Evolutionary conservation across 2,888 invertebrate species (phyloP), one percentile per base, ranked within the genome.

Genomic region (Carpatolechia fugitivella): DNA sequence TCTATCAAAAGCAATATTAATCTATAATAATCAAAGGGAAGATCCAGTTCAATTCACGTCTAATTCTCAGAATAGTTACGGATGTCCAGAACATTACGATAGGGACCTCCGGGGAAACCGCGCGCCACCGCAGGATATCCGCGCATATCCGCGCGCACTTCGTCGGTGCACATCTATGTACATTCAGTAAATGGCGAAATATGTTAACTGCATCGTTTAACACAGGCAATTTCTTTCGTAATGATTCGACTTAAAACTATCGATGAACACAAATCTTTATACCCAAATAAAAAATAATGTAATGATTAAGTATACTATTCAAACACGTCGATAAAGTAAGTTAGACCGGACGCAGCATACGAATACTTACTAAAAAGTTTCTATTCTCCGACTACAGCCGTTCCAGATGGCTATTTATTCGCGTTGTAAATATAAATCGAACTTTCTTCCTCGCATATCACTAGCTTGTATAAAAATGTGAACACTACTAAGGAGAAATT

Each of bases 401-500:
- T 1, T n/a, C 5, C 1, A 20, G 13, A 1, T 4, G 1, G 38
- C 18, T 48, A 48, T 33, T 50, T 36, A 13, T 11, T 36, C 36
- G 51, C 31, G 51, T 51, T 10, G 30, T 40, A 40, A 51, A 40
- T 51, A 51, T 30, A 29, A 40, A 40, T 16, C 0, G n/a, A 13
- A 50, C 50, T 50, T 50, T 50, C 50, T 29, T 51, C 30, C 30
- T 50, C 38, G 14, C 29, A 5, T 24, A 30, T 3, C 11, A 16
- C 11, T 29, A 49, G 20, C 11, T 68, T 66, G 65, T 70, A 75
- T 72, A 70, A 76, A 79, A 80, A 85, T 84, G 76, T 82, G 70
- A 75, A 80, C 44, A 44, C 31, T 20, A 13, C 74, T 68, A 76
- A 70, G 71, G 85, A 80, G 86, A 88, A 86, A 86, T 82, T 84